Conservation (phyloP, 2,888 invertebrate species). For the Clivina fossor region DNA sequence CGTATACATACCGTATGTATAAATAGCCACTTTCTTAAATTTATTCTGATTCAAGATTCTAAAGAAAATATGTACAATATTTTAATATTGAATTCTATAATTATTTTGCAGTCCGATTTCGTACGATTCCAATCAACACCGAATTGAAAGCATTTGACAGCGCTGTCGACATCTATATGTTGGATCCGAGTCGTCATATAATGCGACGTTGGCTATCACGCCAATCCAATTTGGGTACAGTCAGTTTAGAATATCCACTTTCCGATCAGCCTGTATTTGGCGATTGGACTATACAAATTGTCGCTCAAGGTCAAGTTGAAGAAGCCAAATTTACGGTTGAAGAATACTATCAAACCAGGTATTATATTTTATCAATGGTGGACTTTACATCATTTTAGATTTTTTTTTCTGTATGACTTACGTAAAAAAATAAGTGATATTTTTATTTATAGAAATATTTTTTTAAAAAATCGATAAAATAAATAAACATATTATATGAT, state of each 20-base stretch:
- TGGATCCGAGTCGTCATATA: slow-evolving; percentile 85
- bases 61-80: no score
- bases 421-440: no score
- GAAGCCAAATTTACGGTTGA: slow-evolving; percentile 85
- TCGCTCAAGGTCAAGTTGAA: slow-evolving; percentile 86
- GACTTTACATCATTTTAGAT: no score
- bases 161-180: slow-evolving; percentile 88
- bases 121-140: slow-evolving; percentile 90
- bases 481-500: no score
- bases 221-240: slow-evolving; percentile 90
- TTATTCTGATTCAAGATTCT: no score
- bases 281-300: slow-evolving; percentile 86
- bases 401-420: no score
- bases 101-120: slow-evolving; percentile 70
- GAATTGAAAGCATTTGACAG: slow-evolving; percentile 88
- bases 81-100: slow-evolving; percentile 3
- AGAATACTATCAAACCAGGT: slow-evolving; percentile 93
- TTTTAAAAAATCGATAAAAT: no score
- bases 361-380: no score
- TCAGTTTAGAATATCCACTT: slow-evolving; percentile 86
- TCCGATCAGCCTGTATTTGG: slow-evolving; percentile 92
- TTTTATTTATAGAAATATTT: no score
- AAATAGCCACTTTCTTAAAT: no score
- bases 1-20: no score
- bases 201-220: slow-evolving; percentile 92